Evolutionary conservation across 2,113 vertebrate species (phyloP), one percentile per base, ranked within the genome.

Genomic region (Eleginops maclovinus): DNA sequence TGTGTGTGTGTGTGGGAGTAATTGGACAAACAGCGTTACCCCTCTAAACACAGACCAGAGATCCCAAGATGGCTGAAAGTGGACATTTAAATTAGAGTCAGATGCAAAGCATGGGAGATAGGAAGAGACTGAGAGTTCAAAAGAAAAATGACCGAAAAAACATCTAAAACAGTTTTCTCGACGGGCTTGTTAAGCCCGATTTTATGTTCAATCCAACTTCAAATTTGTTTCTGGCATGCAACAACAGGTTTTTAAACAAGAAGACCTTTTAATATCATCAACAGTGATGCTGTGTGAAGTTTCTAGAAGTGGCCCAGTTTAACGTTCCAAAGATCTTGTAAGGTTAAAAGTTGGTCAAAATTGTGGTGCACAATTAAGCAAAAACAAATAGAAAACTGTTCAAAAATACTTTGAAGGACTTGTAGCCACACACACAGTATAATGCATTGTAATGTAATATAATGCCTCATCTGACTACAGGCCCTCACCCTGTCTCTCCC

Each of bases 31-130:
- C 49, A 36, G 28, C 28, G 22, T 77, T 41, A 41, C 17, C 13
- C 56, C 49, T 41, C 21, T 75, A 76, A 62, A 54, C 51, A 26
- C 53, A 49, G n/a, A 36, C 4, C 6, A 41, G 26, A 71, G 17
- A 67, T 19, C 61, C 51, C 28, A 31, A 64, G 59, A 43, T 47
- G 46, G 22, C 61, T 10, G 21, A 56, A 60, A 61, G 59, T 50
- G 26, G 49, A 22, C 7, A 19, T 8, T 3, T 19, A 41, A 26
- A 21, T 54, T 62, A 41, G 3, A 36, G 22, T 19, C 4, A n/a
- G 50, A 9, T 28, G 12, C 41, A 61, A 46, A 53, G 10, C 7
- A 17, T 2, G 53, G 28, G 19, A 56, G 14, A 41, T 6, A 43
- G 14, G 53, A 49, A 24, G 6, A 55, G 16, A 21, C 13, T 41